Conservation (phyloP, 2,888 invertebrate species). For the Philonicus albiceps region DNA sequence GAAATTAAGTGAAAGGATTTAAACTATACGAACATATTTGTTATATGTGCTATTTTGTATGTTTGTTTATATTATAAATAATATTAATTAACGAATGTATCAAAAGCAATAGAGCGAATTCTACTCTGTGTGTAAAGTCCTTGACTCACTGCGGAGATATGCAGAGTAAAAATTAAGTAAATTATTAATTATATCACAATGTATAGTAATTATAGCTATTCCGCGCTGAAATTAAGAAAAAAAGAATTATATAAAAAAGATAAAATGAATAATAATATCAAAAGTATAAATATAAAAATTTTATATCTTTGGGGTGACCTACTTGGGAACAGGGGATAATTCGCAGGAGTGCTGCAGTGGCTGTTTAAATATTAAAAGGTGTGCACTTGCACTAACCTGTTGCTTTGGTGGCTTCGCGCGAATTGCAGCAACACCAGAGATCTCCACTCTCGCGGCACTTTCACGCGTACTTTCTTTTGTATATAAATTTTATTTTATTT, state of each 20-base stretch:
- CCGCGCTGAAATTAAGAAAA: neutral
- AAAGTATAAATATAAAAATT: neutral
- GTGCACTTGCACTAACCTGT: constrained; percentile 29
- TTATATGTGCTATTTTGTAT: no score
- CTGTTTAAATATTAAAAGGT: constrained; percentile 4
- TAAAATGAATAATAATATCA: neutral
- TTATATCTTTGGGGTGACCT: neutral
- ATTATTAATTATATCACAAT: no score
- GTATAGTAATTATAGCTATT: no score
- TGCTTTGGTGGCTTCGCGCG: neutral
- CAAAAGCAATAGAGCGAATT: no score
- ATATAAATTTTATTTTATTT: no score
- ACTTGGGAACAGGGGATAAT: neutral
- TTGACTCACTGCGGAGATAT: no score
- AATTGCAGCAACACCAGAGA: neutral
- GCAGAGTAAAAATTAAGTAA: no score
- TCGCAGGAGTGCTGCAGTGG: neutral
- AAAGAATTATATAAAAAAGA: neutral
- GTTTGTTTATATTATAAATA: no score
- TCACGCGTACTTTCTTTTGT: neutral
- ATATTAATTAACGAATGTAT: no score
- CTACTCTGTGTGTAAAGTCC: no score
- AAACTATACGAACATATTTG: no score
- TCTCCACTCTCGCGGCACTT: neutral
- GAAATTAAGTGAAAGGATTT: no score